Base-by-base conservation (phyloP, 2,797 vertebrate genomes). In the Glyptemys insculpta region DNA sequence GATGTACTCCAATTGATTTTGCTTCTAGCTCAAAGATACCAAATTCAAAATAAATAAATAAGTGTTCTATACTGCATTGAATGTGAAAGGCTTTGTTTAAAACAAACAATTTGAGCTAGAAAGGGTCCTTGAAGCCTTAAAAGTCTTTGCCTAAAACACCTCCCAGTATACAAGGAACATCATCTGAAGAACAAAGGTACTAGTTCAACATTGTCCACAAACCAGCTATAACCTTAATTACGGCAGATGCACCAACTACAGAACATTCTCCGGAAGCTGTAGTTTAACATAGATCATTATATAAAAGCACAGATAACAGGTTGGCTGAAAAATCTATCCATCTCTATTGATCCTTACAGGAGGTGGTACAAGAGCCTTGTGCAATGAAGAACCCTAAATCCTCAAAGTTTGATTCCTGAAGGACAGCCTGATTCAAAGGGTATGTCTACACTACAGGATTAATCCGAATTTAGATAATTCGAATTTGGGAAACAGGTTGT, bases 211-310 rank as follows among this genome's bases (percentile, higher is more conserved):
- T n/a, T 72, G 10, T 72, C 68, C 68, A 37, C 65, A 72, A n/a
- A 10, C 68, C 21, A 37, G 68, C 21, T 37, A 62, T 62, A 41
- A 41, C 21, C 37, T 72, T 72, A 72, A 72, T 41, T 72, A n/a
- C 0, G 0, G 1, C 31, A 19, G 53, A 5, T 50, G 68, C 16
- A 79, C 2, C 23, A 79, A 29, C 49, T 44, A 0, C 0, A 91
- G 86, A 31, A 62, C 29, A 16, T 62, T 62, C 29, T 16, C 14
- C 14, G 2, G 31, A 62, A 62, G 14, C 14, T 31, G 31, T 34
- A 62, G 57, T 31, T 12, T 62, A 31, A 34, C 57, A 59, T 3
- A 62, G 31, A 62, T 34, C 29, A 62, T 62, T 34, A 62, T 31
- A 62, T 62, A 62, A 6, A 31, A 7, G 57, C 12, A 50, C 52